A percentile compares a stretch with the other conserved stretches of the same genome.
Conservation (phyloP, 1,140 invertebrate species). For the Caenorhabditis tropicalis region DNA sequence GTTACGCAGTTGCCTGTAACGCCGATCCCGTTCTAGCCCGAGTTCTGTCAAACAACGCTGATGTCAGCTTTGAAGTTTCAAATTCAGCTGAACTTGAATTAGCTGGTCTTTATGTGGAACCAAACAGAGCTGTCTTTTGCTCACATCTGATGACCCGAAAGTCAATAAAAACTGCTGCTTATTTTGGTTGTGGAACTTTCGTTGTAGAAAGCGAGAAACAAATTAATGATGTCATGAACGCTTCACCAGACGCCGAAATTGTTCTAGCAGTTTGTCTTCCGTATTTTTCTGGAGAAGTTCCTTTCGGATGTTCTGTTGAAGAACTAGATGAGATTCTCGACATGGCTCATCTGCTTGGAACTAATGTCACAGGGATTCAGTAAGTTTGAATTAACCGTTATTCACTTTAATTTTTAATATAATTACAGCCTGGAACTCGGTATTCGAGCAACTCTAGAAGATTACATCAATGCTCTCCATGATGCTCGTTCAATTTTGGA, state of each 20-base stretch:
- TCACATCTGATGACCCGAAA: constrained; percentile 24
- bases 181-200: not conserved
- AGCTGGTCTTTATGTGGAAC: not conserved
- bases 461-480: not conserved
- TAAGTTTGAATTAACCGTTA: not conserved
- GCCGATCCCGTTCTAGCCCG: constrained; percentile 83
- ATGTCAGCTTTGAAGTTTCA: constrained; percentile 82
- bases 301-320: not conserved
- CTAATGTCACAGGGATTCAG: constrained; percentile 40
- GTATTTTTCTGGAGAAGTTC: not conserved
- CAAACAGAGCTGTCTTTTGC: not conserved
- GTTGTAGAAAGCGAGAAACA: constrained; percentile 18
- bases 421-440: constrained; percentile 42
- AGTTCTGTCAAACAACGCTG: constrained; percentile 81
- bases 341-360: not conserved
- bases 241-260: not conserved
- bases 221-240: not conserved
- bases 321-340: constrained; percentile 29
- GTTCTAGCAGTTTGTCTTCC: not conserved
- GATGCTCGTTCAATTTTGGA: not conserved
- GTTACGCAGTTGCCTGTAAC: constrained; percentile 97
- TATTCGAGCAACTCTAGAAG: not conserved
- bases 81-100: constrained; percentile 21
- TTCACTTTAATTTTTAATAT: not conserved
- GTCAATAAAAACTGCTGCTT: not conserved